Percentiles rank a stretch among this genome's conserved stretches.
These are phyloP conservation scores for Macroglossus sobrinus DNA, from an alignment of 2,113 vertebrate genomes.

Conservation along the genomic window DNA sequence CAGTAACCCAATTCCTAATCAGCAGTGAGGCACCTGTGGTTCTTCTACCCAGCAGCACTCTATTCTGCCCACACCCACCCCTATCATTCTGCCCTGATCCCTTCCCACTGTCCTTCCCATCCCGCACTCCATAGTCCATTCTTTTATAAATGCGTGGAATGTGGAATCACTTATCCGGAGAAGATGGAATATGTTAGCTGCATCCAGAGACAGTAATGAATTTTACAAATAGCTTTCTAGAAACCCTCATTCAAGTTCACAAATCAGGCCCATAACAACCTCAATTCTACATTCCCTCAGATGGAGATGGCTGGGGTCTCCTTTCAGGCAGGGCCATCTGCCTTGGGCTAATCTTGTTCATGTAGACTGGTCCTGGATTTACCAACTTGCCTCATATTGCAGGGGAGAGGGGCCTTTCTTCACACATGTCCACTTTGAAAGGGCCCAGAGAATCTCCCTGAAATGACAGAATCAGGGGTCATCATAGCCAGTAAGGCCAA, in stretches of 20 bases:
- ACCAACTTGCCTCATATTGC: background rate
- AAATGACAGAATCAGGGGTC: background rate
- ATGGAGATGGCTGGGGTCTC: background rate
- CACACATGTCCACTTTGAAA: background rate
- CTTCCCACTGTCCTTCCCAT: background rate
- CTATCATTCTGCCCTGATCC: accelerated
- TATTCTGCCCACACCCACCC: background rate
- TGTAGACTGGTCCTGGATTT: background rate
- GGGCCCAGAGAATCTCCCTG: background rate
- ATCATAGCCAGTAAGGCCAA: accelerated
- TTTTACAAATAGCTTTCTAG: constrained; percentile 59
- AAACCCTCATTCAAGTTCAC: constrained; percentile 54
- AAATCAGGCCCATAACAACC: constrained; percentile 48
- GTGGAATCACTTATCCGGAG: background rate
- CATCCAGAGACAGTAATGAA: constrained; percentile 2
- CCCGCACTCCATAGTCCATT: background rate
- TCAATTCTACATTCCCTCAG: background rate
- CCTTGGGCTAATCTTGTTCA: constrained; percentile 11
- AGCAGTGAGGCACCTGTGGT: accelerated
- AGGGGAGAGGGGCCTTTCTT: background rate
- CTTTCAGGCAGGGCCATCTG: background rate
- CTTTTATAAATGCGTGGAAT: background rate
- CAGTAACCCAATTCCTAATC: background rate
- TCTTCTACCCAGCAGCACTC: background rate
- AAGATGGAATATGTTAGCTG: background rate